These are phyloP conservation scores for Nothoprocta pentlandii DNA, from an alignment of 2,113 vertebrate genomes.

Conservation along the genomic window DNA sequence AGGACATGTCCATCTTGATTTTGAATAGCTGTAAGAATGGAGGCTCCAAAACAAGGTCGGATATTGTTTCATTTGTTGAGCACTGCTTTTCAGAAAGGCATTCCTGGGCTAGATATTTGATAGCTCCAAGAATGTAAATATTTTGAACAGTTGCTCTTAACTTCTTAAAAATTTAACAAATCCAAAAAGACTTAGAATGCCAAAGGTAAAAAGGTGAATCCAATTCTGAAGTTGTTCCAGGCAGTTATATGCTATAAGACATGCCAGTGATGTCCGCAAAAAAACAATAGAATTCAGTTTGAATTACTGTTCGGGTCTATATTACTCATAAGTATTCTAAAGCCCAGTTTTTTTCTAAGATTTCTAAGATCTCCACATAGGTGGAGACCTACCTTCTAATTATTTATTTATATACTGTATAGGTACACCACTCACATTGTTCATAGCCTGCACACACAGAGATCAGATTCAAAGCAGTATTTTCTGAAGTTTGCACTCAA, in stretches of 20 bases:
- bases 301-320: neutral
- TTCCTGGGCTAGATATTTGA: neutral
- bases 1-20: neutral
- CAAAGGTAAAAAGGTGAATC: neutral
- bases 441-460: neutral
- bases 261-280: neutral
- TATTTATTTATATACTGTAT: neutral
- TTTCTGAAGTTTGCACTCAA: neutral
- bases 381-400: neutral
- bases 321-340: neutral
- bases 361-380: neutral
- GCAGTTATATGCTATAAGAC: neutral
- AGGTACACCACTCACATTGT: neutral
- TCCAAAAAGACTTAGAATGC: neutral
- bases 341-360: neutral
- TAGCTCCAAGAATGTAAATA: neutral
- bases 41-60: neutral
- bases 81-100: neutral
- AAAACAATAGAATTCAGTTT: neutral
- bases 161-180: neutral
- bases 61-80: neutral
- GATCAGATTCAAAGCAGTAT: neutral
- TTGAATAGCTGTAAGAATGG: neutral
- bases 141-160: neutral
- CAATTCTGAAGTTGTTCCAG: neutral